These are phyloP conservation scores for Odontocolon sp. DNA, from an alignment of 2,888 invertebrate species.

Conservation along the genomic window DNA sequence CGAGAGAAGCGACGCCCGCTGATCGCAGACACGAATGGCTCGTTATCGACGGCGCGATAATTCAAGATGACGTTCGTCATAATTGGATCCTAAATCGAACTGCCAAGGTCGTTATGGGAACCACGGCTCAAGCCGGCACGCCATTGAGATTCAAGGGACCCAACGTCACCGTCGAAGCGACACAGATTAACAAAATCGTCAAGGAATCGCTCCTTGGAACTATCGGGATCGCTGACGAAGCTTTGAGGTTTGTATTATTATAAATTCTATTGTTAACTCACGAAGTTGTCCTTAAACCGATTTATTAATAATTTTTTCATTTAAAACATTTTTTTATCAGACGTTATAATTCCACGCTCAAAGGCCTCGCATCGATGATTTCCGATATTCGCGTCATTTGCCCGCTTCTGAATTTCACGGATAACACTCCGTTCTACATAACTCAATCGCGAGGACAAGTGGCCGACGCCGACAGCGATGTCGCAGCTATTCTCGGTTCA, in stretches of 20 bases:
- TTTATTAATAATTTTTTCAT: not conserved
- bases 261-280: not conserved
- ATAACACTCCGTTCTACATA: constrained; percentile 88
- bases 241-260: constrained; percentile 79
- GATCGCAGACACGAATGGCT: constrained; percentile 88
- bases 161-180: constrained; percentile 86
- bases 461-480: constrained; percentile 86
- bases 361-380: constrained; percentile 87
- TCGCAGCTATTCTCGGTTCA: constrained; percentile 89
- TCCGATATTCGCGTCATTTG: constrained; percentile 91
- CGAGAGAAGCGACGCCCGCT: constrained; percentile 69
- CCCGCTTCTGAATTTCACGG: constrained; percentile 84
- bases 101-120: constrained; percentile 84
- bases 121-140: constrained; percentile 88
- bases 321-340: constrained; percentile 60
- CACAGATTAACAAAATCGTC: constrained; percentile 85
- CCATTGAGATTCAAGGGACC: constrained; percentile 84
- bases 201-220: constrained; percentile 85
- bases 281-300: not conserved
- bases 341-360: constrained; percentile 86
- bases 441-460: constrained; percentile 84
- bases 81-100: constrained; percentile 83
- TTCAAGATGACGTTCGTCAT: constrained; percentile 86
- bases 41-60: constrained; percentile 87
- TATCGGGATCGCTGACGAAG: constrained; percentile 84